Evolutionary conservation across 1,140 invertebrate species (phyloP).

Genomic region (Pissodes strobi): DNA sequence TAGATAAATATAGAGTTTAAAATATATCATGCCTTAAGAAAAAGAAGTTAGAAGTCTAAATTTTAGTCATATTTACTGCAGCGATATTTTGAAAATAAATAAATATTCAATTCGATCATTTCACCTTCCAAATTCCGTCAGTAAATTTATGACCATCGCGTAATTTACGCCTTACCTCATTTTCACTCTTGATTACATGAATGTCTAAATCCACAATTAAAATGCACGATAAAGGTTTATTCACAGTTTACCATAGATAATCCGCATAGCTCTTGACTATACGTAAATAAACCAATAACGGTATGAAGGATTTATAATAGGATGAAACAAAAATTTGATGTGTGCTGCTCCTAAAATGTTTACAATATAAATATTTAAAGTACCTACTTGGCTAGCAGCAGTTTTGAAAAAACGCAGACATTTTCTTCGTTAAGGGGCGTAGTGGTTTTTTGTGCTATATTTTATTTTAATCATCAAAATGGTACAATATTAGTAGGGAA

Average conservation of each 20-base stretch:
- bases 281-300: slow-evolving; percentile 26
- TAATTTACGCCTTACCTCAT: not conserved
- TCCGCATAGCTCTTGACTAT: not conserved
- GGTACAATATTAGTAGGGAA: no score
- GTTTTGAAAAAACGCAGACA: slow-evolving; percentile 19
- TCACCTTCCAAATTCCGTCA: no score
- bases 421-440: no score
- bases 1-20: no score
- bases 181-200: slow-evolving; percentile 8
- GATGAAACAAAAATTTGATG: slow-evolving; percentile 23
- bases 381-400: not conserved
- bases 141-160: no score
- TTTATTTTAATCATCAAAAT: no score
- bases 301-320: slow-evolving; percentile 24
- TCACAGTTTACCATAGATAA: slow-evolving; percentile 26
- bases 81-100: no score
- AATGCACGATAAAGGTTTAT: slow-evolving; percentile 22
- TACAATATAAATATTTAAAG: slow-evolving; percentile 24
- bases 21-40: no score
- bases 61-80: no score
- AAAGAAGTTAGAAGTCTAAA: no score
- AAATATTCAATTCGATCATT: no score
- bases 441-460: no score
- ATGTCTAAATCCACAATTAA: slow-evolving; percentile 15
- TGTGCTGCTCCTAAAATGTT: slow-evolving; percentile 1